Base-by-base conservation (phyloP, 2,797 vertebrate genomes). In the Sphenopsis melanotis region DNA sequence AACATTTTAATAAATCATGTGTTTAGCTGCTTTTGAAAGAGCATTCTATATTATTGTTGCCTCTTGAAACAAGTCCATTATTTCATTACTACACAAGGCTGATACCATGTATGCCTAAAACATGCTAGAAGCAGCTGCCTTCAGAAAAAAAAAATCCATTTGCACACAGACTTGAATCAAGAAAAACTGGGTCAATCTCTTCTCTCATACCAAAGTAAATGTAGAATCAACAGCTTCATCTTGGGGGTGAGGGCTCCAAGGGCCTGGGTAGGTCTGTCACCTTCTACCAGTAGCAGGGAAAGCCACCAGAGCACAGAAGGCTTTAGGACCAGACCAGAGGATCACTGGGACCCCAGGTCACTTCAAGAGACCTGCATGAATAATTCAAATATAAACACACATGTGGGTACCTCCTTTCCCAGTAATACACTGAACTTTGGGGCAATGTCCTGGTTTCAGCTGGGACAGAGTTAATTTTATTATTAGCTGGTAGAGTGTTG, bases 21-120 rank as follows among this genome's bases (percentile, higher is more conserved):
- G 52, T 80, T 95, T 93, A 90, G 74, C 64, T 74, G 53, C 78
- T 50, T 74, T 84, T 64, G 76, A 95, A 89, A 94, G 86, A 90
- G 20, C 29, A 21, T 52, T 89, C 65, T 80, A 74, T 83, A 59
- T 76, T 87, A 83, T 68, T 2, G 1, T 76, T 89, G 77, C 68
- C 34, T 78, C 87, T 69, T 75, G 78, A 92, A 93, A 90, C 46
- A 34, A 91, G 82, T 19, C 59, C n/a, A n/a, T 78, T 46, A 75
- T 88, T 87, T 81, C 47, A 74, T 82, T 77, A 53, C 53, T 53
- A 19, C 30, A 21, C 29, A 88, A 75, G 50, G 42, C 46, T 87
- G 74, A 30, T 61, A 65, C 3, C 70, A 37, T 26, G 24, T 30
- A 93, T 44, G 50, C 23, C 15, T 32, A 29, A 80, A 83, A 10